Percentiles rank a stretch among this genome's conserved stretches.
phyloP scores from a whole-genome alignment of 1,140 invertebrate genomes.

The Gryon sp. region DNA sequence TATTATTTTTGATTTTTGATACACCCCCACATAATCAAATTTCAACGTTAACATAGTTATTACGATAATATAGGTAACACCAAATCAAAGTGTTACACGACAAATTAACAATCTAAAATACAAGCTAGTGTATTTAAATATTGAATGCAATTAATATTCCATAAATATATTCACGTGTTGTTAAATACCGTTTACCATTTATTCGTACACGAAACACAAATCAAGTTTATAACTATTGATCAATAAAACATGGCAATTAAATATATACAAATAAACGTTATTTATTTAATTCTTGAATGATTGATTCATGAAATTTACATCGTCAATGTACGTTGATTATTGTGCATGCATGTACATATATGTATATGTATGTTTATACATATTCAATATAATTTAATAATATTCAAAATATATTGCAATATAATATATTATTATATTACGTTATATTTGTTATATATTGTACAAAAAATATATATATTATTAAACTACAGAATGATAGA shows the following conservation, averaged over 20 bases:
- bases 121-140: constrained; percentile 20
- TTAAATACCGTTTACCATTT: constrained; percentile 38
- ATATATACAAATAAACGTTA: neutral
- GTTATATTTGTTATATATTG: too few relatives aligned
- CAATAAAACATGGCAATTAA: constrained; percentile 6
- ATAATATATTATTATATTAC: too few relatives aligned
- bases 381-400: too few relatives aligned
- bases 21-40: constrained; percentile 10
- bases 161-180: constrained; percentile 33
- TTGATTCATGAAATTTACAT: constrained; percentile 16
- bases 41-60: constrained; percentile 38
- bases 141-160: constrained; percentile 27
- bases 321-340: neutral
- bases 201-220: neutral
- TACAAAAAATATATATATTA: too few relatives aligned
- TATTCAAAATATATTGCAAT: too few relatives aligned
- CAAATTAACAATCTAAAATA: constrained; percentile 44
- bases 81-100: constrained; percentile 29
- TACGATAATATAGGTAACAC: constrained; percentile 21
- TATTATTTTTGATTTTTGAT: neutral
- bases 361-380: too few relatives aligned
- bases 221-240: constrained; percentile 14
- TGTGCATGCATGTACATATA: too few relatives aligned
- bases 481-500: too few relatives aligned
- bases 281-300: constrained; percentile 18